A percentile compares a stretch with the other conserved stretches of the same genome.
These are phyloP conservation scores for Oscheius sp. DNA, from an alignment of 2,888 invertebrate species.

Conservation along the genomic window DNA sequence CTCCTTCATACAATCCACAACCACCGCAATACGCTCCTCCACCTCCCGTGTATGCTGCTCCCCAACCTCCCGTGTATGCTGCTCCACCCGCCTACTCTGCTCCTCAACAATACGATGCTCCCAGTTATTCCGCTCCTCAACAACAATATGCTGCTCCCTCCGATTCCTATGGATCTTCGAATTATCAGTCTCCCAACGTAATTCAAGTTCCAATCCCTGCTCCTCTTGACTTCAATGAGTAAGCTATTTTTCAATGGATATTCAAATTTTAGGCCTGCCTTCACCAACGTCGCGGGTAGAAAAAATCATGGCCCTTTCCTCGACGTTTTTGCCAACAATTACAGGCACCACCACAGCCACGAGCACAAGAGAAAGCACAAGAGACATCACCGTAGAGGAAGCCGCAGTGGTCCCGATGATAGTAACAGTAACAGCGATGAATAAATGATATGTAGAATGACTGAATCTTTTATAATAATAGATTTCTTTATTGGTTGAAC, in stretches of 20 bases:
- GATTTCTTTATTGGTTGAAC: no score
- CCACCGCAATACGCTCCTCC: no score
- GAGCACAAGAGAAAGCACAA: neutral
- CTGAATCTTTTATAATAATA: no score
- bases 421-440: no score
- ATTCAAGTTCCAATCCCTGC: neutral
- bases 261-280: neutral
- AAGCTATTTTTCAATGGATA: neutral
- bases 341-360: neutral
- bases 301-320: constrained; percentile 4
- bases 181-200: neutral
- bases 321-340: constrained; percentile 16
- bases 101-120: no score
- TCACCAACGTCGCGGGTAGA: constrained; percentile 9
- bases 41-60: no score
- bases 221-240: neutral
- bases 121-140: no score
- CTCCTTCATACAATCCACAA: no score
- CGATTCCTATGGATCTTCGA: neutral
- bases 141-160: no score
- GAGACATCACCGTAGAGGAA: neutral
- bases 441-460: no score
- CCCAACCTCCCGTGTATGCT: neutral
- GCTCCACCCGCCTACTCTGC: neutral
- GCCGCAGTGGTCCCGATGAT: no score